Conservation (phyloP, 1,140 invertebrate genomes). For the Cydia strobilella region DNA sequence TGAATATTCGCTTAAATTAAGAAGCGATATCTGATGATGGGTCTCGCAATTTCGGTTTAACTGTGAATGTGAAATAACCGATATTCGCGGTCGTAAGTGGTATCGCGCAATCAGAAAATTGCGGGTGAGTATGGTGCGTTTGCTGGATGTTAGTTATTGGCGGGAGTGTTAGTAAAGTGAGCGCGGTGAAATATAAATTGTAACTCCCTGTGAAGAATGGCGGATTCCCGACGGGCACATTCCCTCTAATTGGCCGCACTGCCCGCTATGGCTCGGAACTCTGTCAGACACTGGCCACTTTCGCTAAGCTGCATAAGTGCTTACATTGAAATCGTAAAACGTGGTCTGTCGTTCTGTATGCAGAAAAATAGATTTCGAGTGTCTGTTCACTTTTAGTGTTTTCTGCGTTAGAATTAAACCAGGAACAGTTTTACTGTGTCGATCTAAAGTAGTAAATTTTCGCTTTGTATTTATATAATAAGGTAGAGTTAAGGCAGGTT, state of each 20-base stretch:
- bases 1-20: constrained; percentile 36
- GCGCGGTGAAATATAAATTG: constrained; percentile 39
- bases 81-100: constrained; percentile 17
- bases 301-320: constrained; percentile 43
- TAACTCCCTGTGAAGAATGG: constrained; percentile 56
- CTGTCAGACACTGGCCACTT: constrained; percentile 60
- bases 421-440: neutral
- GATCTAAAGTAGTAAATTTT: neutral
- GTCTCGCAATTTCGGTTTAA: constrained; percentile 15
- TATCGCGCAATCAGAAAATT: constrained; percentile 29
- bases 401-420: neutral
- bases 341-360: neutral
- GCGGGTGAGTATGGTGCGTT: neutral
- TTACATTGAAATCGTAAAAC: constrained; percentile 11
- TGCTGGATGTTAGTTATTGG: constrained; percentile 24
- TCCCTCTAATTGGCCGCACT: constrained; percentile 70
- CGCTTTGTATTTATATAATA: neutral
- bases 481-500: neutral
- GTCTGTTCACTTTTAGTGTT: neutral
- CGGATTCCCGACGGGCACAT: constrained; percentile 55
- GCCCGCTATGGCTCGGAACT: constrained; percentile 58
- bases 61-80: constrained; percentile 22
- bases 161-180: constrained; percentile 37
- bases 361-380: neutral
- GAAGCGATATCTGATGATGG: constrained; percentile 30